phyloP scores from a whole-genome alignment of 2,797 vertebrate species.

The Pseudopleuronectes americanus region DNA sequence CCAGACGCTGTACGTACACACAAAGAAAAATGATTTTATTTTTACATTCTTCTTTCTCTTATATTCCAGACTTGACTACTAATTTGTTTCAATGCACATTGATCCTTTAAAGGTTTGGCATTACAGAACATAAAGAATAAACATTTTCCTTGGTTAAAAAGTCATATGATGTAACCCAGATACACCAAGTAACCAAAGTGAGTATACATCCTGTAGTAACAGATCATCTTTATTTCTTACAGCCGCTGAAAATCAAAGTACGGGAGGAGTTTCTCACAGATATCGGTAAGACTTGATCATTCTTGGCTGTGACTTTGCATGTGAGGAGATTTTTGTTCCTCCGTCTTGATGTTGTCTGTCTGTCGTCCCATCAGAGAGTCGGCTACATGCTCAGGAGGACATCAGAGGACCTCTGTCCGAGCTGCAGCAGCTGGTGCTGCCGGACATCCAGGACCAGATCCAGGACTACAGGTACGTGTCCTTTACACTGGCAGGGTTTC shows the following conservation, averaged over 20 bases:
- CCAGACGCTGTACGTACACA: conserved; percentile 86
- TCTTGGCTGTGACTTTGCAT: too few species aligned
- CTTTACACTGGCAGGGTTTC: too few species aligned
- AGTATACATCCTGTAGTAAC: background rate
- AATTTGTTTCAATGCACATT: background rate
- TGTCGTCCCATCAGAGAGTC: conserved; percentile 77
- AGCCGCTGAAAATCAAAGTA: conserved; percentile 92
- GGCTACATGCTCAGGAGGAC: conserved; percentile 90
- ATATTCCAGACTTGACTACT: background rate
- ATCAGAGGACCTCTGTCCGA: conserved; percentile 85
- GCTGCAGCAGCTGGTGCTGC: conserved; percentile 91
- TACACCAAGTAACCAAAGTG: too few species aligned
- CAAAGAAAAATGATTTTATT: too few species aligned
- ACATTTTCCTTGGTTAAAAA: background rate
- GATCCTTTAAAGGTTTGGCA: background rate
- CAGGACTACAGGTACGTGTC: conserved; percentile 90
- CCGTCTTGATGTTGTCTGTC: background rate
- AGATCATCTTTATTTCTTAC: conserved; percentile 2
- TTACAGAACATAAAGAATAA: background rate
- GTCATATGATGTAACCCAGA: too few species aligned
- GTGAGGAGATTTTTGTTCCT: too few species aligned
- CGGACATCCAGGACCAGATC: conserved; percentile 94
- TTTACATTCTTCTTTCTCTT: background rate
- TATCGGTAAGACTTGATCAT: conserved; percentile 82
- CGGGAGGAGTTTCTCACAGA: conserved; percentile 88